Evolutionary conservation across 1,140 invertebrate species (phyloP).

Genomic region (Gyrodactylus salaris): DNA sequence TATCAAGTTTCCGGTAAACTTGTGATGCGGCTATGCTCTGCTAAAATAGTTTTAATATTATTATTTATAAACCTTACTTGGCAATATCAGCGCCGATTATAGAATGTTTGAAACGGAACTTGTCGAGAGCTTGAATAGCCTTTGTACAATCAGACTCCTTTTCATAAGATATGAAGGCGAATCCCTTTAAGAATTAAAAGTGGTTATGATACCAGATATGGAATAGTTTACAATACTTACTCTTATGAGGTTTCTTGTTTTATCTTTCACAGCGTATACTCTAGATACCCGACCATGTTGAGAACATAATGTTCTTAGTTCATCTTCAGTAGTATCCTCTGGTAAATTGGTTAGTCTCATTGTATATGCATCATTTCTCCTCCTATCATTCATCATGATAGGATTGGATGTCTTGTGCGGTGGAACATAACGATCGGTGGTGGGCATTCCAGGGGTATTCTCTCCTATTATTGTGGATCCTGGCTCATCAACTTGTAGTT

Average conservation of each 20-base stretch:
- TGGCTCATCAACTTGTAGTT: neutral
- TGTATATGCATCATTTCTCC: neutral
- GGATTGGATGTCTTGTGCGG: neutral
- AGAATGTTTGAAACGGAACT: neutral
- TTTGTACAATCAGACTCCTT: neutral
- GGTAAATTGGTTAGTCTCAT: neutral
- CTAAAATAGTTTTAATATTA: no score
- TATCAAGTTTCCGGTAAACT: no score
- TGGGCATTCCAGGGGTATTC: neutral
- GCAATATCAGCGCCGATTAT: neutral
- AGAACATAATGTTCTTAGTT: neutral
- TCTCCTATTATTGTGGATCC: neutral
- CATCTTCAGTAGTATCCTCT: neutral
- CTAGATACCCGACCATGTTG: neutral
- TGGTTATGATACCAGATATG: neutral
- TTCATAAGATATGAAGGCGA: neutral
- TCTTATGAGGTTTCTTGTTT: neutral
- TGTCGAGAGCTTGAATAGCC: neutral
- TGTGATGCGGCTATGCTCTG: no score
- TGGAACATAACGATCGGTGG: neutral
- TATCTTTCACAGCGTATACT: neutral
- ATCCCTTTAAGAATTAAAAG: neutral
- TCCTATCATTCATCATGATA: neutral
- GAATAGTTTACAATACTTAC: neutral
- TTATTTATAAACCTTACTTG: neutral